Base-by-base conservation (phyloP, 2,113 vertebrate genomes). In the Onychostoma macrolepis region DNA sequence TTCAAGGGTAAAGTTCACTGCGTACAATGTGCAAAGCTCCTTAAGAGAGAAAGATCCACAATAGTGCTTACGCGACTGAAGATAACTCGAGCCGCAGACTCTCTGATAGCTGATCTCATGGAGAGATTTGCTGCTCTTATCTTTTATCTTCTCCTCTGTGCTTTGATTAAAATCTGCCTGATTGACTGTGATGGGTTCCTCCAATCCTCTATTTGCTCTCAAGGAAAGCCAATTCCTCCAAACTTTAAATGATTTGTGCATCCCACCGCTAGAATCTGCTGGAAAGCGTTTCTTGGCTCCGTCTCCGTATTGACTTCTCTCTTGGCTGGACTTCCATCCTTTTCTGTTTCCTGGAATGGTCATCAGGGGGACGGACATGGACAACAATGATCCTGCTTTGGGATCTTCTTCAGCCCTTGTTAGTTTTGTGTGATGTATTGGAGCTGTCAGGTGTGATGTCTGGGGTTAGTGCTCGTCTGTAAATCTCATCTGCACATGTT, bases 401-500 rank as follows among this genome's bases (percentile, higher is more conserved):
- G 72, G 75, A 77, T 77, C 26, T 28, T 43, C 24, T 4, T 77
- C 71, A 74, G 71, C 71, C 74, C 11, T 72, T 33, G 45, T 78
- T 78, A 48, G 43, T 48, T 53, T 21, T 78, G 45, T 78, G 76
- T 78, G 76, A 78, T 53, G 76, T 50, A 78, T 78, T 78, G 28
- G 28, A 53, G 76, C 28, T 30, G 76, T 78, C 76, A 53, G 76
- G 26, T 78, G 76, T 50, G 45, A 78, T 78, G 76, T 78, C 48
- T 78, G 15, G 43, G 15, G 45, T 48, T 53, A 30, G 75, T 7
- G 12, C 17, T 13, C 15, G n/a, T 50, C 75, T 78, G 45, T 53
- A 78, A 78, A 78, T 78, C 76, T 78, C 13, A 28, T 33, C 76
- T 53, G 72, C 72, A 75, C 72, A 75, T 75, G 72, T 75, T 13